Evolutionary conservation across 2,113 vertebrate genomes (phyloP).

Genomic region (Eurystomus gularis): DNA sequence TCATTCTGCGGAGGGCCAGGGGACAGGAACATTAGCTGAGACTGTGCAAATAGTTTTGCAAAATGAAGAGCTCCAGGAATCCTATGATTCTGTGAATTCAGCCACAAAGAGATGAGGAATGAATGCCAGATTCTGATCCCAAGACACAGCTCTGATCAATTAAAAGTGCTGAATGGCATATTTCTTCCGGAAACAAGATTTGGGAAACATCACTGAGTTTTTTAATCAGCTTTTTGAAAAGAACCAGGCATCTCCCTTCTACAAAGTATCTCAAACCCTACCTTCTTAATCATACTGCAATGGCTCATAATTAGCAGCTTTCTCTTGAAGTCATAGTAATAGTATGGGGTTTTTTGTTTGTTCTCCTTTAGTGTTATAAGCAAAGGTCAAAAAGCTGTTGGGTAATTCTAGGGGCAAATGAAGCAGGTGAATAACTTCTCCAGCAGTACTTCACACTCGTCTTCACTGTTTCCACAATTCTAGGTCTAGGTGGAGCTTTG

Average conservation of each 20-base stretch:
- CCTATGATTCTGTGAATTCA: not conserved
- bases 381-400: not conserved
- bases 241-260: not conserved
- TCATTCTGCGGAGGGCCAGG: not conserved
- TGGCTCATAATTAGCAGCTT: not conserved
- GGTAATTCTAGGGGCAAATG: not conserved
- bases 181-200: not conserved
- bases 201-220: not conserved
- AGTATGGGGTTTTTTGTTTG: not conserved
- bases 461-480: not conserved
- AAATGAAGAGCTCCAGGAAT: not conserved
- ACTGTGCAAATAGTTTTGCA: not conserved
- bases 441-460: not conserved
- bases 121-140: not conserved
- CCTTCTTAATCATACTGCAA: not conserved
- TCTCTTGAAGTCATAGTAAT: not conserved
- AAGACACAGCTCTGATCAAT: not conserved
- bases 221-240: not conserved
- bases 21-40: not conserved
- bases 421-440: not conserved
- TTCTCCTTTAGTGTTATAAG: not conserved
- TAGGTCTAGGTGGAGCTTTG: not conserved
- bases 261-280: not conserved
- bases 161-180: not conserved
- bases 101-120: not conserved